Evolutionary conservation across 2,797 vertebrate genomes (phyloP), one percentile per base, ranked within the genome.

Genomic region (Coccyzus lansbergi): DNA sequence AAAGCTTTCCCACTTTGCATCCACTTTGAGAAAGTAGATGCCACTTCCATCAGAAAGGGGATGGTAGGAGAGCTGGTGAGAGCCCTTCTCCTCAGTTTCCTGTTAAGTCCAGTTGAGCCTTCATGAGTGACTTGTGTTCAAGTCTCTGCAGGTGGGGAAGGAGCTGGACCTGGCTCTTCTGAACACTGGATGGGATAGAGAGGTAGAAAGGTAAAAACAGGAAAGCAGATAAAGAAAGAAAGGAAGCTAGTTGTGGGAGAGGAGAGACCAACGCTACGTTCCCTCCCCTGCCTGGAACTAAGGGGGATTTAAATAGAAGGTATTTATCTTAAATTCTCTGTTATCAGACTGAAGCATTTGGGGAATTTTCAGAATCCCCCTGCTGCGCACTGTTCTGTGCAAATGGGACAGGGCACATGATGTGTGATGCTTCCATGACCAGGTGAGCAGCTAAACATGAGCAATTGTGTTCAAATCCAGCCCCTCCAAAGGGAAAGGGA

Each of bases 251-350:
- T 12, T 65, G 17, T 20, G 25, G 7, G 81, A 92, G 28, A 51
- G 6, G 12, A 38, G 1, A 28, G 28, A 71, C 3, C 9, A 56
- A 34, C 51, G 63, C 7, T 71, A 36, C 0, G 0, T 15, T 40
- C 7, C 17, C 18, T 65, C 6, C 15, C 24, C 12, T 46, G 14
- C 5, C 8, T 7, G 3, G 26, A 76, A 76, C 13, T 49, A 63
- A 56, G 31, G 5, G 2, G 8, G 12, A 5, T 18, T 19, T 16
- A 86, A 88, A 70, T 26, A 7, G 22, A 31, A 19, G 2, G 2
- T 33, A 25, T 38, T 65, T 70, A 51, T 3, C 25, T 48, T 56
- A 29, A 64, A 71, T 25, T 5, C 2, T 36, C 25, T 8, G 19
- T 48, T 58, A 17, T 81, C 49, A 38, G 15, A 19, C 19, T 48